Conservation (phyloP, 30 jellyfish, hydroid and myxozoan genomes). For the Pelagia noctiluca region DNA sequence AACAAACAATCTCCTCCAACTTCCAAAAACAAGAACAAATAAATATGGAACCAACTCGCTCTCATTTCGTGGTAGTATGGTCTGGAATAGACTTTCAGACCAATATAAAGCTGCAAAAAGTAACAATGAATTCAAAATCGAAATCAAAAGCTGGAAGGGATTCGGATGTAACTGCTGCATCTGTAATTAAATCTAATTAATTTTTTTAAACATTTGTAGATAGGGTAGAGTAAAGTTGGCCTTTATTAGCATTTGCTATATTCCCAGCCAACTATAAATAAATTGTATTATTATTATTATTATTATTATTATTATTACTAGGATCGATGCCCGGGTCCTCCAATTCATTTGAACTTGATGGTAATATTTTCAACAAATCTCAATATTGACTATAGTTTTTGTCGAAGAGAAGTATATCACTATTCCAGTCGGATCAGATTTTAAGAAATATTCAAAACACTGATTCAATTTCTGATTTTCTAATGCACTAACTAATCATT, state of each 20-base stretch:
- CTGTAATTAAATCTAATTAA: slow-evolving; percentile 6
- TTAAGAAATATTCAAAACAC: no score
- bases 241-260: slow-evolving; percentile 18
- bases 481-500: no score
- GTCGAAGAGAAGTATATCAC: no score
- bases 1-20: slow-evolving; percentile 36
- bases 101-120: slow-evolving; percentile 20
- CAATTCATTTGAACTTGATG: no score
- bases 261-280: slow-evolving; percentile 17
- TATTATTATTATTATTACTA: background rate
- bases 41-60: slow-evolving; percentile 20
- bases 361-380: no score
- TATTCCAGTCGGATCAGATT: no score
- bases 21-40: slow-evolving; percentile 19
- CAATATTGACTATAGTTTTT: no score
- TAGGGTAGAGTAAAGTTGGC: slow-evolving; percentile 21
- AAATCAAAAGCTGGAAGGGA: slow-evolving; percentile 61
- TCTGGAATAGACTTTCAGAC: slow-evolving; percentile 61
- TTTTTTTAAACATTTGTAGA: background rate
- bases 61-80: slow-evolving; percentile 40
- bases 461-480: no score
- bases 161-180: slow-evolving; percentile 47
- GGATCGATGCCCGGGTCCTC: no score
- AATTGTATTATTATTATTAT: background rate
- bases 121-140: slow-evolving; percentile 9